phyloP scores from a whole-genome alignment of 1,140 invertebrate genomes.

The Mercenaria mercenaria region DNA sequence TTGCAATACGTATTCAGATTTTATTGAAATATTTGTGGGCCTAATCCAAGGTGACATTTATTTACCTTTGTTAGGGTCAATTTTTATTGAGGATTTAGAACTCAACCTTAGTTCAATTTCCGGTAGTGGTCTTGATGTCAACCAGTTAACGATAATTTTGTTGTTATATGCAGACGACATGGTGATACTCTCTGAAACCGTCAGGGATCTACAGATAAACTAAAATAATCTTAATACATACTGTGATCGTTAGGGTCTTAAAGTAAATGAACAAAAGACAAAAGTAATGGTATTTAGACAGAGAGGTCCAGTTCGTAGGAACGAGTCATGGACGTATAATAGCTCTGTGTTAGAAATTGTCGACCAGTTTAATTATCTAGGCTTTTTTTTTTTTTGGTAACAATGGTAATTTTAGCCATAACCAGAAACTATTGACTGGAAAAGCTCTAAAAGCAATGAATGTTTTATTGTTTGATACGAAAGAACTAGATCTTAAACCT shows the following conservation, averaged over 20 bases:
- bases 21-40: slow-evolving; percentile 1
- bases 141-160: background rate
- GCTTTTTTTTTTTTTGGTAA: background rate
- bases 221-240: background rate
- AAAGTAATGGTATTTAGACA: slow-evolving; percentile 33
- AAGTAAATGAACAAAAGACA: background rate
- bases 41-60: slow-evolving; percentile 23
- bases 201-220: background rate
- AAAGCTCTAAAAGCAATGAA: too few relatives aligned
- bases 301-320: background rate
- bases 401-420: too few relatives aligned
- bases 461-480: too few relatives aligned
- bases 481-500: too few relatives aligned
- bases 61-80: slow-evolving; percentile 6
- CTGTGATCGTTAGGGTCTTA: background rate
- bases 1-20: slow-evolving; percentile 10
- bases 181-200: background rate
- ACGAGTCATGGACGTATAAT: slow-evolving; percentile 1
- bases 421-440: too few relatives aligned
- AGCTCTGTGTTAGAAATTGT: background rate
- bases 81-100: slow-evolving; percentile 51
- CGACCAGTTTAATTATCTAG: slow-evolving; percentile 41
- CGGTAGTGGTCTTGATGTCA: background rate
- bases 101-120: background rate
- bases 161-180: slow-evolving; percentile 42